Evolutionary conservation across 2,888 invertebrate genomes (phyloP), one percentile per base, ranked within the genome.

Genomic region (Mythimna loreyi): DNA sequence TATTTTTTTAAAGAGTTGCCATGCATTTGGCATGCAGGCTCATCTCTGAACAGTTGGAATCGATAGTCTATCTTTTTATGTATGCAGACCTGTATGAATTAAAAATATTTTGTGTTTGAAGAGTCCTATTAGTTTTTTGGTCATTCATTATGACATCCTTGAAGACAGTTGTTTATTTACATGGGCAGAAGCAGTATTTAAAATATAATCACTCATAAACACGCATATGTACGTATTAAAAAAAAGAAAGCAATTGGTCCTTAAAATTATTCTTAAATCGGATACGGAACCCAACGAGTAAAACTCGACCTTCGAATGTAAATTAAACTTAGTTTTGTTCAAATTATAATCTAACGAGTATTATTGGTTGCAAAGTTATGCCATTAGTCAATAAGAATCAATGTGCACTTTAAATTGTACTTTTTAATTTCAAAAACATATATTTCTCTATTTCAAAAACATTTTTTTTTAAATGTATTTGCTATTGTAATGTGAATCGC

Each of bases 381-480:
- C 76, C 85, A 84, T 77, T 84, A 84, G 84, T 53, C 57, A 56
- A 60, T 76, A 80, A 78, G 71, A 57, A 65, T 69, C 55, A 57
- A 72, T 67, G 60, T 82, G 81, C 68, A 65, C 67, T 74, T 25
- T 66, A 60, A 66, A 69, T 49, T 45, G n/a, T 56, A 58, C 40
- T 58, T 62, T 65, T 66, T 60, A 8, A 23, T 64, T 80, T 67
- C 7, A n/a, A 59, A 72, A 66, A 62, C 55, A 36, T 64, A 56
- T 52, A 56, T 57, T 80, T 70, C 53, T 56, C 58, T 60, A 71
- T 25, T 69, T 62, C 25, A 43, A 72, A 71, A 55, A 58, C 25
- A 45, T 40, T 67, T 79, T 66, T 4, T 53, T 3, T 11, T 21
- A 57, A 63, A 58, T 70, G 62, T 80, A 71, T 66, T 63, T 57